A percentile compares a stretch with the other conserved stretches of the same genome.
These are phyloP conservation scores for Petrocephalus sullivani DNA, from an alignment of 2,797 vertebrate species.

Conservation along the genomic window DNA sequence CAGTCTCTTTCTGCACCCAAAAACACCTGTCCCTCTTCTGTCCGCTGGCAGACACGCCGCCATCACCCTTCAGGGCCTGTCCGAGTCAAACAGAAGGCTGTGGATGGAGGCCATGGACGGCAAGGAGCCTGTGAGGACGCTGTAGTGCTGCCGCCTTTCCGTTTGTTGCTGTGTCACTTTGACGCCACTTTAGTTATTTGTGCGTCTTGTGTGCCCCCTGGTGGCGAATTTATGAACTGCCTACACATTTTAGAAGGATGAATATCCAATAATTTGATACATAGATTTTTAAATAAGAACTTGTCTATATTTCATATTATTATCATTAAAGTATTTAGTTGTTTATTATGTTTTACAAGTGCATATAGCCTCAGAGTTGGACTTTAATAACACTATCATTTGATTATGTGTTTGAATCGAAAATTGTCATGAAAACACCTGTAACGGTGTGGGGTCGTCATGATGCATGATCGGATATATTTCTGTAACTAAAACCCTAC, in stretches of 20 bases:
- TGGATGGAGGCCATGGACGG: constrained; percentile 99
- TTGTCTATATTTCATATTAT: not conserved
- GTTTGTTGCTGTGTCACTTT: not conserved
- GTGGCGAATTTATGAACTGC: not conserved
- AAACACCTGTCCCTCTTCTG: not conserved
- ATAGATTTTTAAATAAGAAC: not conserved
- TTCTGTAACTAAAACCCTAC: not conserved
- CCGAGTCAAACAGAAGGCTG: constrained; percentile 87
- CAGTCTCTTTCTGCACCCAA: not conserved
- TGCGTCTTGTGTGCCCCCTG: not conserved
- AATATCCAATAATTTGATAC: not conserved
- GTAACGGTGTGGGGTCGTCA: not conserved
- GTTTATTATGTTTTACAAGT: not conserved
- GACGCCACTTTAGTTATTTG: not conserved
- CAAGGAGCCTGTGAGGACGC: constrained; percentile 87
- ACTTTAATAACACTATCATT: not conserved
- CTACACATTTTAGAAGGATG: not conserved
- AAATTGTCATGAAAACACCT: not conserved
- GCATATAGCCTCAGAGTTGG: not conserved
- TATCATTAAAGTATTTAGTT: not conserved
- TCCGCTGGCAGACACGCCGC: constrained; percentile 77
- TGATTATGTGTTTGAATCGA: not conserved
- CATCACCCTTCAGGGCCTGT: constrained; percentile 90
- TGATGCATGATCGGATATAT: not conserved
- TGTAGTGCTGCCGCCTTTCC: not conserved